These are phyloP conservation scores for Rhegmatorhina hoffmannsi DNA, from an alignment of 2,113 vertebrate genomes.

Conservation along the genomic window DNA sequence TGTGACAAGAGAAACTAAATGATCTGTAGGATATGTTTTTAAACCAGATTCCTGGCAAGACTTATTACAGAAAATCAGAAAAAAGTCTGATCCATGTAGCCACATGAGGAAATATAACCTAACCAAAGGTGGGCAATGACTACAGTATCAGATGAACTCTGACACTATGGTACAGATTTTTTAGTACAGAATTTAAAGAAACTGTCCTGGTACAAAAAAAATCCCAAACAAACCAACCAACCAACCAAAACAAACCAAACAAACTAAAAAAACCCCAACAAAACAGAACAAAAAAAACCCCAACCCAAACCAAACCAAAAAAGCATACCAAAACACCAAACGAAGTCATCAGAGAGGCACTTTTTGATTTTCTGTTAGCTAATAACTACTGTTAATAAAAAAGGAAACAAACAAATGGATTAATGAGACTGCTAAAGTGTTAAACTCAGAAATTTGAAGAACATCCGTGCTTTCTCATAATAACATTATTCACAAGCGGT, in stretches of 20 bases:
- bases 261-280: no score
- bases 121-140: background rate
- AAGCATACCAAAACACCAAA: background rate
- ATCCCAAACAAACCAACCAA: no score
- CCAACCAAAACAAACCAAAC: no score
- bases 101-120: background rate
- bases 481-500: background rate
- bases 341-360: rapidly evolving
- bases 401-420: background rate
- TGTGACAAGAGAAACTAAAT: background rate
- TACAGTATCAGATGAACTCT: background rate
- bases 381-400: background rate
- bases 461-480: background rate
- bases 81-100: background rate
- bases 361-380: background rate
- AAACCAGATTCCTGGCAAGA: background rate
- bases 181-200: background rate
- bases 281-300: no score
- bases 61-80: rapidly evolving
- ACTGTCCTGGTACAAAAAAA: background rate
- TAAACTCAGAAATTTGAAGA: background rate
- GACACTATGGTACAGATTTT: background rate
- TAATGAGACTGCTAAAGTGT: background rate
- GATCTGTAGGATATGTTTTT: background rate
- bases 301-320: no score